Evolutionary conservation across 2,797 vertebrate species (phyloP).

Genomic region (Sebastiscus albofasciatus): DNA sequence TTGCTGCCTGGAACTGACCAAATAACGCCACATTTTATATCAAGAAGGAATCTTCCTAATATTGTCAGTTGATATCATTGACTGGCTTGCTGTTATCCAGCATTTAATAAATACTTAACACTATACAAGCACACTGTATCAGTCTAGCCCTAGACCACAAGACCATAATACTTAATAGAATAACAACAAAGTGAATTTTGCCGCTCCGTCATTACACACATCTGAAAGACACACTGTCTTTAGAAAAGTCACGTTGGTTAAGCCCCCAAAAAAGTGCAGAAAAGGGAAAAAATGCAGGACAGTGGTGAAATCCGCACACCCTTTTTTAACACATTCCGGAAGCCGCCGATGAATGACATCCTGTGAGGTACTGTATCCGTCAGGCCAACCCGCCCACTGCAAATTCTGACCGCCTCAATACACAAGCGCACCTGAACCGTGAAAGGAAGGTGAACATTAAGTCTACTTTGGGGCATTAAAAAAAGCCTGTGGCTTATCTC

Average conservation of each 20-base stretch:
- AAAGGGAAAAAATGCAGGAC: constrained; percentile 29
- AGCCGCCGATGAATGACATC: constrained; percentile 65
- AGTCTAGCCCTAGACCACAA: neutral
- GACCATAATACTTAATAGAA: neutral
- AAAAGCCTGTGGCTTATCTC: constrained; percentile 76
- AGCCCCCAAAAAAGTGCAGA: constrained; percentile 1
- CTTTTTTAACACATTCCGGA: constrained; percentile 57
- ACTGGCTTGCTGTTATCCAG: neutral
- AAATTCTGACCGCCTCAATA: constrained; percentile 70
- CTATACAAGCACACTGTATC: neutral
- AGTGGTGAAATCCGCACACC: constrained; percentile 38
- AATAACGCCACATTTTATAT: neutral
- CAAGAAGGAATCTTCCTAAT: neutral
- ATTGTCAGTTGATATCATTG: neutral
- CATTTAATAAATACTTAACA: neutral
- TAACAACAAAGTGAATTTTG: constrained; percentile 13
- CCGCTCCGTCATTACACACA: constrained; percentile 8
- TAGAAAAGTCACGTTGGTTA: constrained; percentile 17
- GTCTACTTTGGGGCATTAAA: constrained; percentile 71
- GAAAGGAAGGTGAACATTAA: constrained; percentile 79
- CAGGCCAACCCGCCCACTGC: constrained; percentile 55
- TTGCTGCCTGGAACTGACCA: neutral
- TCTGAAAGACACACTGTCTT: constrained; percentile 6
- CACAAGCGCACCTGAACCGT: constrained; percentile 78
- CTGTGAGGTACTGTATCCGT: constrained; percentile 73